Evolutionary conservation across 2,888 invertebrate species (phyloP).

Genomic region (Eupeodes luniger): DNA sequence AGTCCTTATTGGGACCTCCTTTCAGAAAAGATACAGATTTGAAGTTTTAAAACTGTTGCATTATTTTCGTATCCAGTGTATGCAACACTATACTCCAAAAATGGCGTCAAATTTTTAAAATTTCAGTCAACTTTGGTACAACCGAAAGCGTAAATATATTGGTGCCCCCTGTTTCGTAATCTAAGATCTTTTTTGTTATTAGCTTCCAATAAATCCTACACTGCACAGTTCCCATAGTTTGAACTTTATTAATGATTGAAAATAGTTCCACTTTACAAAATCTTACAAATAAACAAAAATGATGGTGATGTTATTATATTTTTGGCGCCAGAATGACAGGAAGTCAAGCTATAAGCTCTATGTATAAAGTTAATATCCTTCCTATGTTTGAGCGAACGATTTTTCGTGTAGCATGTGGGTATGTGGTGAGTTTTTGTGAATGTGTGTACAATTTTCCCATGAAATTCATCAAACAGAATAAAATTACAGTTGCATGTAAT

Average conservation of each 20-base stretch:
- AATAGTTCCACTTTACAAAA: background rate
- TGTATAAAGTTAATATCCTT: too few species aligned
- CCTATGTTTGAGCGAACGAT: background rate
- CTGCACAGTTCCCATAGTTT: background rate
- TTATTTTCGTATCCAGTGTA: too few species aligned
- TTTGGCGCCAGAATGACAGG: conserved; percentile 65
- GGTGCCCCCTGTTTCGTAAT: too few species aligned
- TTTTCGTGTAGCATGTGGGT: background rate
- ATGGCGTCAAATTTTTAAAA: too few species aligned
- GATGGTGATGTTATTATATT: conserved; percentile 15
- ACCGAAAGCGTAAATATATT: too few species aligned
- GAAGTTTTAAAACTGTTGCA: too few species aligned
- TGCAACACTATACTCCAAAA: too few species aligned
- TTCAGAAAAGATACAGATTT: too few species aligned
- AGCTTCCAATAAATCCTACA: background rate
- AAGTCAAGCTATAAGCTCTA: conserved; percentile 36
- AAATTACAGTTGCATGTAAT: background rate
- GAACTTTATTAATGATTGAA: background rate
- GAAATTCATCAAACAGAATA: background rate
- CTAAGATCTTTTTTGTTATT: background rate
- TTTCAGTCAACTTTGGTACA: too few species aligned
- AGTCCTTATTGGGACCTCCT: too few species aligned
- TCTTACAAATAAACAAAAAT: background rate
- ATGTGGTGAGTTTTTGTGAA: background rate
- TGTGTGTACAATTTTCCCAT: background rate